A percentile compares a stretch with the other conserved stretches of the same genome.
These are phyloP conservation scores for Watsonalla cultraria DNA, from an alignment of 2,888 invertebrate genomes.

Conservation along the genomic window DNA sequence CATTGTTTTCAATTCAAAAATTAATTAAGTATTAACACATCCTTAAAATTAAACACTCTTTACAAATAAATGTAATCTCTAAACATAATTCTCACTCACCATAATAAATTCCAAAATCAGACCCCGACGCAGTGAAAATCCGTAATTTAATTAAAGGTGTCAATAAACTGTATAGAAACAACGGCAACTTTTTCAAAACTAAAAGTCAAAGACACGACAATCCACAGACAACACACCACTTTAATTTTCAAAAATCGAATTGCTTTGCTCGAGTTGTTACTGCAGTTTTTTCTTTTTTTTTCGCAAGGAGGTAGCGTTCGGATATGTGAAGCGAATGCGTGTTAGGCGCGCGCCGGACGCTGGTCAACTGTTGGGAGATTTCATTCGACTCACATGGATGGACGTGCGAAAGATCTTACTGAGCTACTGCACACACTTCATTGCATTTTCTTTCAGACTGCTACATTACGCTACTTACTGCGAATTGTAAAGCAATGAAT, in stretches of 20 bases:
- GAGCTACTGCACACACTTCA: constrained; percentile 6
- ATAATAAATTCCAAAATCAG: constrained; percentile 23
- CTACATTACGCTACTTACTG: no score
- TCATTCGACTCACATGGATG: constrained; percentile 18
- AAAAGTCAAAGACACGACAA: constrained; percentile 12
- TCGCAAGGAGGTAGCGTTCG: constrained; percentile 17
- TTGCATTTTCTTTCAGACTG: background rate
- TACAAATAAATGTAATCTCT: background rate
- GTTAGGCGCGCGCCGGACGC: constrained; percentile 57
- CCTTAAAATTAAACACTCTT: no score
- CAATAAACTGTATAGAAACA: constrained; percentile 12
- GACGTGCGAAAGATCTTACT: constrained; percentile 7
- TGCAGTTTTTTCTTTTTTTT: constrained; percentile 18
- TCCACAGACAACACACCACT: constrained; percentile 28
- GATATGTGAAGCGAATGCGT: constrained; percentile 37
- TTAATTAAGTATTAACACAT: no score
- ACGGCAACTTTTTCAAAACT: constrained; percentile 16
- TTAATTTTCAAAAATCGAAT: constrained; percentile 22
- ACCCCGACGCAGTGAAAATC: constrained; percentile 20
- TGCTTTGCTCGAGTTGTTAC: constrained; percentile 19
- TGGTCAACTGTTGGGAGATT: constrained; percentile 64
- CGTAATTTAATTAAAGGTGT: constrained; percentile 20
- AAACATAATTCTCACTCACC: constrained; percentile 19
- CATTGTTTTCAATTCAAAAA: no score
- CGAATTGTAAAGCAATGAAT: no score